Conservation (phyloP, 2,797 vertebrate species). For the Jordanella pulchra region DNA sequence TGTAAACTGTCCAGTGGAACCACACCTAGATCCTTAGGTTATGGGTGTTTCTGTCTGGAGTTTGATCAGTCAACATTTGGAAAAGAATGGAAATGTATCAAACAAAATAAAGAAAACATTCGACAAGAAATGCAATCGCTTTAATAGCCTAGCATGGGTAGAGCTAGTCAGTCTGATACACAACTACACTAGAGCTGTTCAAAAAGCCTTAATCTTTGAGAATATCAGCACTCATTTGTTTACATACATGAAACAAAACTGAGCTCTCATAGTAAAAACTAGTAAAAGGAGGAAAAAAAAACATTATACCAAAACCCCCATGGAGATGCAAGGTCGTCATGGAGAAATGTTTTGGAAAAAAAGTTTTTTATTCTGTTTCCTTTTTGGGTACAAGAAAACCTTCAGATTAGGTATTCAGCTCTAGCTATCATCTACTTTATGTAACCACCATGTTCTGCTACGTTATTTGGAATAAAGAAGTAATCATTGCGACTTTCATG, state of each 20-base stretch:
- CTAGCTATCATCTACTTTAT: neutral
- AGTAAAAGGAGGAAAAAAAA: neutral
- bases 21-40: conserved; percentile 49
- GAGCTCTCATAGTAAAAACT: neutral
- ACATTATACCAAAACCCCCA: neutral
- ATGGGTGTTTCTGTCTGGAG: conserved; percentile 37
- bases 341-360: too few relatives aligned
- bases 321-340: neutral
- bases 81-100: conserved; percentile 32
- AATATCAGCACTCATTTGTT: too few relatives aligned
- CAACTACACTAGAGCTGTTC: neutral
- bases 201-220: too few relatives aligned
- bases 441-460: too few relatives aligned
- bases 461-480: neutral
- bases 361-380: neutral
- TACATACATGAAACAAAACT: too few relatives aligned
- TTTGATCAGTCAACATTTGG: conserved; percentile 2
- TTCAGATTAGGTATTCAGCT: neutral
- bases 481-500: neutral
- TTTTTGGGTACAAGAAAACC: neutral
- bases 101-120: neutral
- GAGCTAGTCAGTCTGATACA: neutral
- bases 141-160: neutral
- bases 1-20: conserved; percentile 21
- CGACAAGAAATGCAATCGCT: neutral